Evolutionary conservation across 2,888 invertebrate genomes (phyloP).

Genomic region (Cylindroiulus punctatus): DNA sequence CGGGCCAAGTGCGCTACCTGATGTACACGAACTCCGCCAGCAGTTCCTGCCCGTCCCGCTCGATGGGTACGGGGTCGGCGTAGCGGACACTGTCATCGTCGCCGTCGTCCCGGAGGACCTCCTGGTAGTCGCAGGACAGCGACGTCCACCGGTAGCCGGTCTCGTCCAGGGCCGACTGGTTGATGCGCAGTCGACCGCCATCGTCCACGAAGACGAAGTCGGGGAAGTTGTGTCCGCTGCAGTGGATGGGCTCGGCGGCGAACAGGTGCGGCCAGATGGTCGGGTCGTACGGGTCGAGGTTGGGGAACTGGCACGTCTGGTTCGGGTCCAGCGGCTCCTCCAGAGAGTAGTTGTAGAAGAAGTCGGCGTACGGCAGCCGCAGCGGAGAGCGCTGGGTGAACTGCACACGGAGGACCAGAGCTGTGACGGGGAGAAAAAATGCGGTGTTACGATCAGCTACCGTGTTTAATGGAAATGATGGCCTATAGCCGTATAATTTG

Average conservation of each 20-base stretch:
- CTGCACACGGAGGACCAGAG: not conserved
- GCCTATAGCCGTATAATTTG: no score
- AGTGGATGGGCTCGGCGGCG: conserved; percentile 57
- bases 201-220: conserved; percentile 55
- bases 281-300: conserved; percentile 60
- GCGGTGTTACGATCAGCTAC: not conserved
- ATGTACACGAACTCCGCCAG: not conserved
- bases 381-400: not conserved
- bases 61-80: not conserved
- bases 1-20: no score
- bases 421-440: not conserved
- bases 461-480: no score
- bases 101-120: conserved; percentile 36
- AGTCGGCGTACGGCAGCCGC: not conserved
- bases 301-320: conserved; percentile 60
- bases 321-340: conserved; percentile 55
- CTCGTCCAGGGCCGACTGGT: conserved; percentile 36
- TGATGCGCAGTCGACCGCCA: conserved; percentile 47
- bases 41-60: not conserved
- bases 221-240: conserved; percentile 56
- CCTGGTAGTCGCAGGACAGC: conserved; percentile 53
- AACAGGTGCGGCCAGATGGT: conserved; percentile 58
- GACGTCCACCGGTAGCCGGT: conserved; percentile 46
- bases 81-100: conserved; percentile 47
- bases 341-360: not conserved